A percentile compares a stretch with the other conserved stretches of the same genome.
phyloP scores from a whole-genome alignment of 2,113 vertebrate species.

The Neoarius graeffei region DNA sequence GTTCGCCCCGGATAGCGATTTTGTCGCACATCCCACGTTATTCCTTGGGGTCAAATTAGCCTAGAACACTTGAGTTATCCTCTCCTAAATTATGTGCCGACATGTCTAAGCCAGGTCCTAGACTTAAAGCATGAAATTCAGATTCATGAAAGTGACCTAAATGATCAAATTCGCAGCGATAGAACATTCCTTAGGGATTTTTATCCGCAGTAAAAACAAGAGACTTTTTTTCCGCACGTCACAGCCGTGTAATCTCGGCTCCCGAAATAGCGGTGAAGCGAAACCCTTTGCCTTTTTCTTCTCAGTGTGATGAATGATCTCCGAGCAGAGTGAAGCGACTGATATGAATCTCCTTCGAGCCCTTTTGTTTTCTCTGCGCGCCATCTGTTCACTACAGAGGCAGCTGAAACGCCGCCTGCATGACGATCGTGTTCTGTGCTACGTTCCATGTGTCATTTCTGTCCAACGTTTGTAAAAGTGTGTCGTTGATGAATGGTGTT shows the following conservation, averaged over 20 bases:
- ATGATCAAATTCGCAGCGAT: neutral
- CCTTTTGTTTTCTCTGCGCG: neutral
- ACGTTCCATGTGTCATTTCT: neutral
- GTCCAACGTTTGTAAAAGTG: neutral
- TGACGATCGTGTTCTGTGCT: conserved; percentile 15
- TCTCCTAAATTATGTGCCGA: no score
- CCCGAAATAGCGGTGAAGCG: neutral
- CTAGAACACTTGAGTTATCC: no score
- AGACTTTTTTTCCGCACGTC: neutral
- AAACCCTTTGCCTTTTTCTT: neutral
- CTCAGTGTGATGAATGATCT: neutral
- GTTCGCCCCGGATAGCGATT: no score
- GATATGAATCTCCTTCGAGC: neutral
- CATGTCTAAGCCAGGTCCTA: no score
- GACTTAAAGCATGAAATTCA: no score
- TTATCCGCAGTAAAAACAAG: conserved; percentile 6
- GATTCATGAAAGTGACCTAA: neutral
- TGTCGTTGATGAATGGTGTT: neutral
- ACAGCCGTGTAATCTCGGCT: conserved; percentile 5
- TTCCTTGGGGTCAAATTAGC: no score
- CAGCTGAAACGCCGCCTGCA: conserved; percentile 10
- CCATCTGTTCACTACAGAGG: conserved; percentile 21
- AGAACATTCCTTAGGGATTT: neutral
- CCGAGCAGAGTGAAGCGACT: neutral
- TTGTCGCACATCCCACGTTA: no score